Base-by-base conservation (phyloP, 1,140 invertebrate genomes). In the Drusus annulatus region DNA sequence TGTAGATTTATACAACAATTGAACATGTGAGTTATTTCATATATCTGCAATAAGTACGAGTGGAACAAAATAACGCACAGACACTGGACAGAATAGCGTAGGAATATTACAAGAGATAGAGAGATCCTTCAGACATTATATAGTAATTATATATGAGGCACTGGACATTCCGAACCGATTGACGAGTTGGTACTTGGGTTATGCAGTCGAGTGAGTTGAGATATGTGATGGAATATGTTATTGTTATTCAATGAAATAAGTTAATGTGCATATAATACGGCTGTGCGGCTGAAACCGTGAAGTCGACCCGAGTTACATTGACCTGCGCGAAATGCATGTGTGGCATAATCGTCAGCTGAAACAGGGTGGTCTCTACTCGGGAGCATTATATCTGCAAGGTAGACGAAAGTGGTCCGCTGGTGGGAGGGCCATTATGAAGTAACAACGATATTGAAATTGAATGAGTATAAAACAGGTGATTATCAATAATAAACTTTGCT, bases 201-300 rank as follows among this genome's bases (percentile, higher is more conserved):
- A 65, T 36, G 36, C 36, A 45, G 8, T 45, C 13, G 25, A 63
- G 5, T 23, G 23, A 65, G 62, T 5, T 28, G 62, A 31, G 28
- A 28, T 36, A 28, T 65, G 31, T 19, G 45, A 21, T 16, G 45
- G 68, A 52, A 71, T 71, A 71, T 56, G 71, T n/a, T 75, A 75
- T 58, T 75, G 71, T 75, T 75, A 73, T 71, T 78, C 60, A 78
- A 68, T 78, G 76, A 79, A 79, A 79, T 71, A 79, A 79, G 73
- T 79, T 79, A 56, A 79, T 71, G 78, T 74, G 28, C 69, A 21
- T 36, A 75, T 75, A 80, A 75, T 75, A 80, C 75, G 79, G 60
- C 58, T 17, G 71, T 60, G 75, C 56, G 75, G 75, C 75, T 54
- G 58, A 58, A 74, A 79, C 77, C 71, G 80, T 78, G 76, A 81